Evolutionary conservation across 2,888 invertebrate genomes (phyloP), one percentile per base, ranked within the genome.

Genomic region (Pyrocoelia pectoralis): DNA sequence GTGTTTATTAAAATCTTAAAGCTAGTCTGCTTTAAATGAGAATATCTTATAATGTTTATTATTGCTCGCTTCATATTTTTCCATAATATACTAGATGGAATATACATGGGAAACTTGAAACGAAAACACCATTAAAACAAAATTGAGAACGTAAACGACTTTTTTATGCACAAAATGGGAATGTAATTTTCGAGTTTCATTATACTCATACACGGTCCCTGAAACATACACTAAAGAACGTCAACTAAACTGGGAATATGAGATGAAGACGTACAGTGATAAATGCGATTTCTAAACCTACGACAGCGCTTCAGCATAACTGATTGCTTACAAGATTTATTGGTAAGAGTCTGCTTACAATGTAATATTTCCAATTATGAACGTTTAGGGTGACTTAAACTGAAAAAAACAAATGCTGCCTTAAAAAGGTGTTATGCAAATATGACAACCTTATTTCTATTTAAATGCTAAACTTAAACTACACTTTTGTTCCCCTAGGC

Each of bases 201-300:
- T 33, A 33, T 33, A 33, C 8, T 10, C n/a, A 33, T n/a, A 33
- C 2, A 33, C 10, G 33, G 8, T 2, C 3, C n/a, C 33, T n/a
- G 2, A 2, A 6, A 33, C n/a, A 33, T n/a, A 33, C 33, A 33
- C 33, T n/a, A 33, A 33, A 33, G 33, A 33, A n/a, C 33, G 8
- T n/a, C 2, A 33, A n/a, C 33, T 33, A 33, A 33, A n/a, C 33
- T 33, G 2, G n/a, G 24, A n/a, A 33, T 33, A 33, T n/a, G 33
- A 33, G 33, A 33, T 33, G 33, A 33, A 33, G 33, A 33, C 33
- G 33, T 33, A n/a, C 3, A 33, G 33, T 33, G 33, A 33, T 33
- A 33, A 33, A 33, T 33, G 33, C n/a, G 33, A 33, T 33, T n/a
- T 33, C 33, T n/a, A 33, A 33, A 33, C n/a, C 33, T 33, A 33